Base-by-base conservation (phyloP, 2,888 invertebrate genomes). In the Phania funesta region DNA sequence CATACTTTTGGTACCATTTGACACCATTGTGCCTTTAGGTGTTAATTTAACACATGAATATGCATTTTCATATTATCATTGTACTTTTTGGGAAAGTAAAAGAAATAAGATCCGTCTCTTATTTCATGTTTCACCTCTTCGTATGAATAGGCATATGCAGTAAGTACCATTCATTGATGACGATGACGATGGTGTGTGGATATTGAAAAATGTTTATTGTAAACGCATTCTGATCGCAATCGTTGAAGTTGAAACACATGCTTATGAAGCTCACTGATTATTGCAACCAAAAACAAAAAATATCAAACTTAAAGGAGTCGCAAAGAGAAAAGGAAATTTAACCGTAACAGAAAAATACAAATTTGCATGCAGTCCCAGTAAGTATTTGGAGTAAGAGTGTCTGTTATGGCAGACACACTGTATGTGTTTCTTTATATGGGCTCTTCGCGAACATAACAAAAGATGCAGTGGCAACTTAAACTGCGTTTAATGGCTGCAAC, bases 161-260 rank as follows among this genome's bases (percentile, higher is more conserved):
- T 44, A n/a, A n/a, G 20, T 71, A 8, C 6, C 48, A 38, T 3
- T 11, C 11, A 32, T 13, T 29, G 26, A 32, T 62, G 38, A 41
- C 20, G 11, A 22, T 32, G 54, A n/a, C n/a, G 68, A 46, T 26
- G 48, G 3, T 44, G 65, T 35, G 3, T 44, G 65, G 24, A 64
- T 50, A 64, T 56, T 68, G 74, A 38, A 74, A 62, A 80, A 80
- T 62, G 38, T 58, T 77, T 71, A 79, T 67, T 73, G 64, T 75
- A 71, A 78, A 82, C 80, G 81, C 83, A 83, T 75, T 80, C 70
- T 74, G 84, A 84, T 83, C 80, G 58, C 79, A 80, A 80, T 82
- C 83, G 64, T 54, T 64, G 67, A 73, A 64, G 60, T 29, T 44
- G 50, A 74, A 52, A 68, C 64, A 70, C 64, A 70, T 75, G 70